These are phyloP conservation scores for Embidobia sp. DNA, from an alignment of 2,888 invertebrate genomes.

Conservation along the genomic window DNA sequence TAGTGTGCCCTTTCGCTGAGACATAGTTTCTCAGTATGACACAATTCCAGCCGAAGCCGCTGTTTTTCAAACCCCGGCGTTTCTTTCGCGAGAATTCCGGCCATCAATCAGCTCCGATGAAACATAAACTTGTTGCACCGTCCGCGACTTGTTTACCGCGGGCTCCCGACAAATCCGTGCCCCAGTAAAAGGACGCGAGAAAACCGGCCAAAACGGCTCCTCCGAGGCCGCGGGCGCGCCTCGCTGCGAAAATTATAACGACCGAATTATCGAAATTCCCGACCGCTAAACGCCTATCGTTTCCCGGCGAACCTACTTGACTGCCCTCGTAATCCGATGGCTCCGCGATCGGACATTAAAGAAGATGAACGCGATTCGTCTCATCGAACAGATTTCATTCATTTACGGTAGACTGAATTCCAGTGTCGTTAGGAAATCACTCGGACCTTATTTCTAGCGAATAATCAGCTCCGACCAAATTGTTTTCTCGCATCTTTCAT, in stretches of 20 bases:
- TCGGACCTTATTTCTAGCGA: slow-evolving; percentile 59
- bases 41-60: slow-evolving; percentile 12
- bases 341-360: slow-evolving; percentile 53
- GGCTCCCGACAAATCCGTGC: too few species aligned
- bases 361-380: slow-evolving; percentile 63
- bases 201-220: too few species aligned
- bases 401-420: slow-evolving; percentile 63
- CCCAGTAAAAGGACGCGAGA: too few species aligned
- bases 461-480: slow-evolving; percentile 63
- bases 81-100: too few species aligned
- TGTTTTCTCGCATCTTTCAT: slow-evolving; percentile 45
- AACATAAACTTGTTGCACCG: too few species aligned
- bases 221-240: too few species aligned
- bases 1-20: slow-evolving; percentile 38
- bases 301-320: slow-evolving; percentile 56
- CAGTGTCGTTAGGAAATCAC: slow-evolving; percentile 63
- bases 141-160: too few species aligned
- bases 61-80: too few species aligned
- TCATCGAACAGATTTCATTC: slow-evolving; percentile 61
- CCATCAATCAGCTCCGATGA: too few species aligned
- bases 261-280: too few species aligned
- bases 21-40: slow-evolving; percentile 31
- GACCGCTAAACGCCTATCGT: too few species aligned
- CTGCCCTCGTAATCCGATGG: slow-evolving; percentile 56
- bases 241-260: too few species aligned